These are phyloP conservation scores for Lamproptera curius DNA, from an alignment of 2,888 invertebrate genomes.

Conservation along the genomic window DNA sequence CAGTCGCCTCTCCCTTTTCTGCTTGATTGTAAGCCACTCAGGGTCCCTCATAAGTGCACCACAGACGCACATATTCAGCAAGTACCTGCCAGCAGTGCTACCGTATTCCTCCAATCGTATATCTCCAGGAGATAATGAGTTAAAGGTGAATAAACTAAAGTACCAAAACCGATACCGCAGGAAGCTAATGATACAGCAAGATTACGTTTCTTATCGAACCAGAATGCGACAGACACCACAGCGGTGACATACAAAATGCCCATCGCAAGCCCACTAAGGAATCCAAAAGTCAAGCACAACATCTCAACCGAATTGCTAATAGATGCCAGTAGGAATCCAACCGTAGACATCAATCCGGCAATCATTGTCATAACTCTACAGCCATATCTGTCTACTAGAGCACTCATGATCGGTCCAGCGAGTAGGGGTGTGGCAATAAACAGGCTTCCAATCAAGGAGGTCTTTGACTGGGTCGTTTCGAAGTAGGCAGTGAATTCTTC, in stretches of 20 bases:
- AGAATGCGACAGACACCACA: conserved; percentile 93
- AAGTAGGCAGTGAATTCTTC: conserved; percentile 89
- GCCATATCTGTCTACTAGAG: conserved; percentile 90
- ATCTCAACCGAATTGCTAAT: conserved; percentile 84
- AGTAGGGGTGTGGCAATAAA: conserved; percentile 93
- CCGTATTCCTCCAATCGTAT: conserved; percentile 90
- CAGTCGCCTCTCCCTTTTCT: conserved; percentile 69
- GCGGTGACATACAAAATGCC: conserved; percentile 92
- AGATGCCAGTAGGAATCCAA: conserved; percentile 87
- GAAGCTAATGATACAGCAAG: conserved; percentile 92
- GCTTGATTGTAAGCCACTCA: conserved; percentile 85
- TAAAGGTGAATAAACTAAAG: conserved; percentile 91
- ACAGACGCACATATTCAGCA: conserved; percentile 91
- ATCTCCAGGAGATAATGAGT: conserved; percentile 84
- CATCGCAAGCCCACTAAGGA: conserved; percentile 89
- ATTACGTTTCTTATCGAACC: conserved; percentile 92
- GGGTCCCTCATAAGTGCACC: conserved; percentile 93
- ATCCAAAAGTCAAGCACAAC: conserved; percentile 89
- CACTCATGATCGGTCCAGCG: conserved; percentile 90
- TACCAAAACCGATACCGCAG: conserved; percentile 93
- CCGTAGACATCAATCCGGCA: conserved; percentile 83
- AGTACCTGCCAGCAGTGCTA: conserved; percentile 87
- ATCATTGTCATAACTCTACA: conserved; percentile 85
- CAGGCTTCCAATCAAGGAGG: conserved; percentile 92
- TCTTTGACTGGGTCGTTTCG: conserved; percentile 87